Conservation (phyloP, 2,797 vertebrate species). For the Podargus strigoides region DNA sequence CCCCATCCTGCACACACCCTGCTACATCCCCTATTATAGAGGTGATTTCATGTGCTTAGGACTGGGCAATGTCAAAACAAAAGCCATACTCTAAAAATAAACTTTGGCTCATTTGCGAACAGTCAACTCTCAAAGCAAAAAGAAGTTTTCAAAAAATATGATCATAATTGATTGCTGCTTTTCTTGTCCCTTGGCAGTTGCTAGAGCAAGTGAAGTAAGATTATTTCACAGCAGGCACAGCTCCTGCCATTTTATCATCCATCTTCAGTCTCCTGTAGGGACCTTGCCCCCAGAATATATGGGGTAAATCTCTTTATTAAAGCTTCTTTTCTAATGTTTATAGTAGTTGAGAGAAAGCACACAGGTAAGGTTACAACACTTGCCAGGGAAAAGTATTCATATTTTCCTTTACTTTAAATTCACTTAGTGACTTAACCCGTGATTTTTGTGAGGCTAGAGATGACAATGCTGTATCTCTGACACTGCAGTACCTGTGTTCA, state of each 20-base stretch:
- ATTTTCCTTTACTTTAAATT: background rate
- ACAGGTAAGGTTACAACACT: background rate
- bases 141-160: background rate
- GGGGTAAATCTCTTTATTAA: background rate
- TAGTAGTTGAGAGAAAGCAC: background rate
- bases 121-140: background rate
- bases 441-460: background rate
- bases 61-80: background rate
- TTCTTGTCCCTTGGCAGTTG: conserved; percentile 14
- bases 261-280: background rate
- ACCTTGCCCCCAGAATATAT: background rate
- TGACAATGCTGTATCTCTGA: background rate
- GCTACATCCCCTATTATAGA: background rate
- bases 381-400: background rate
- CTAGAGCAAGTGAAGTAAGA: background rate
- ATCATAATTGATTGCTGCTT: background rate
- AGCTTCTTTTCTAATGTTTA: background rate
- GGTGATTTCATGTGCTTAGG: background rate
- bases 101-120: background rate
- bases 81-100: conserved; percentile 1
- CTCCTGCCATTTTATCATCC: background rate
- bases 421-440: background rate
- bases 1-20: background rate
- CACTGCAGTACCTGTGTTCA: background rate
- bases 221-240: background rate